A percentile compares a stretch with the other conserved stretches of the same genome.
phyloP scores from a whole-genome alignment of 2,113 vertebrate genomes.

The Poeciliopsis retropinna region DNA sequence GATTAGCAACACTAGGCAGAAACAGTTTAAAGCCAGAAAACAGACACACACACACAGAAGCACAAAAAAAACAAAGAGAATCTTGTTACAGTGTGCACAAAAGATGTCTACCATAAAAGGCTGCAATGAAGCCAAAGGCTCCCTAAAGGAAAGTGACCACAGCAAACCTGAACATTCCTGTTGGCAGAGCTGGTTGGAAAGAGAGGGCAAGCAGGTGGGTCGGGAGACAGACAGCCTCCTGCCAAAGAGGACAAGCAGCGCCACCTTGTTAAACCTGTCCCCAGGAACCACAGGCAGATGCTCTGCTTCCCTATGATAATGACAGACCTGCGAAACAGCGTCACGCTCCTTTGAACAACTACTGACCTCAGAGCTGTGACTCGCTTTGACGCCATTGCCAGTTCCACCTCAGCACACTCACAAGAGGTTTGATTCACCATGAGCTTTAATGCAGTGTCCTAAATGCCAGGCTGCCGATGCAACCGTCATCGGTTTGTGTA shows the following conservation, averaged over 20 bases:
- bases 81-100: slow-evolving; percentile 28
- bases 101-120: slow-evolving; percentile 48
- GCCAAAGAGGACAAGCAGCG: slow-evolving; percentile 57
- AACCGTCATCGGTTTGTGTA: not conserved
- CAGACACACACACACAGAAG: not conserved
- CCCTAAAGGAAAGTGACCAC: slow-evolving; percentile 53
- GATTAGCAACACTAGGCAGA: not conserved
- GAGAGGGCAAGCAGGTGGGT: slow-evolving; percentile 15
- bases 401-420: slow-evolving; percentile 44
- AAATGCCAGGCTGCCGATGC: slow-evolving; percentile 5
- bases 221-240: slow-evolving; percentile 31
- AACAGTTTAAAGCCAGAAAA: slow-evolving; percentile 13
- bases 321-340: slow-evolving; percentile 56
- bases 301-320: slow-evolving; percentile 68
- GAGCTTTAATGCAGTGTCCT: slow-evolving; percentile 18
- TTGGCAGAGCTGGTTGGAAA: slow-evolving; percentile 39
- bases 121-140: slow-evolving; percentile 53
- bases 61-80: slow-evolving; percentile 13
- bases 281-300: slow-evolving; percentile 65
- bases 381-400: slow-evolving; percentile 21
- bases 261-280: slow-evolving; percentile 72
- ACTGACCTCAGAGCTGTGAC: slow-evolving; percentile 66
- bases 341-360: slow-evolving; percentile 65
- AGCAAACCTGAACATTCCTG: slow-evolving; percentile 45
- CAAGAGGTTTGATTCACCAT: slow-evolving; percentile 32